These are phyloP conservation scores for Platerodrilus igneus DNA, from an alignment of 2,888 invertebrate genomes.

Conservation along the genomic window DNA sequence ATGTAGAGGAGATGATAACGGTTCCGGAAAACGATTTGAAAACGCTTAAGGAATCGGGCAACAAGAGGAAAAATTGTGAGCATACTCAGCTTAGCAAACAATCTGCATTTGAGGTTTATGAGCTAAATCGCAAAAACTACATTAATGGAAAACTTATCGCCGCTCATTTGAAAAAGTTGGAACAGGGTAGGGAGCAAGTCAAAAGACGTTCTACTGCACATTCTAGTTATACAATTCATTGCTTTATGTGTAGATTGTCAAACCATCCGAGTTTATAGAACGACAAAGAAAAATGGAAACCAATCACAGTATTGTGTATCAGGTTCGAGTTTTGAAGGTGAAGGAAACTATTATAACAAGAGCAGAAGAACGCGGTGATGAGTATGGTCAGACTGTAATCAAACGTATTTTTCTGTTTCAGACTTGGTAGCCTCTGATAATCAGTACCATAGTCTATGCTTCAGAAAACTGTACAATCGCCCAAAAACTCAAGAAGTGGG, in stretches of 20 bases:
- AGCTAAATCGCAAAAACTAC: conserved; percentile 17
- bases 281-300: neutral
- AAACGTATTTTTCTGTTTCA: conserved; percentile 1
- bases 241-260: conserved; percentile 19
- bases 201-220: no score
- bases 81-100: no score
- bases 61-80: no score
- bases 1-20: no score
- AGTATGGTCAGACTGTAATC: conserved; percentile 8
- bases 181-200: conserved; percentile 10
- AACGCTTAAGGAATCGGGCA: no score
- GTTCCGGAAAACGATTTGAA: no score
- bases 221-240: conserved; percentile 9
- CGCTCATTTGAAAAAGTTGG: conserved; percentile 12
- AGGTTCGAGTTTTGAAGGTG: conserved; percentile 8
- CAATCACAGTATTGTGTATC: conserved; percentile 12
- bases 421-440: no score
- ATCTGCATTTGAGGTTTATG: no score
- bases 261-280: conserved; percentile 11
- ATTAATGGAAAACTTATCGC: conserved; percentile 14
- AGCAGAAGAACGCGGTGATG: conserved; percentile 10
- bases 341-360: conserved; percentile 9
- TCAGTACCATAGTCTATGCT: no score
- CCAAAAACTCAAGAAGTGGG: no score
- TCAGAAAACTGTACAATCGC: no score